A percentile compares a stretch with the other conserved stretches of the same genome.
These are phyloP conservation scores for Vidua chalybeata DNA, from an alignment of 2,113 vertebrate species.

Conservation along the genomic window DNA sequence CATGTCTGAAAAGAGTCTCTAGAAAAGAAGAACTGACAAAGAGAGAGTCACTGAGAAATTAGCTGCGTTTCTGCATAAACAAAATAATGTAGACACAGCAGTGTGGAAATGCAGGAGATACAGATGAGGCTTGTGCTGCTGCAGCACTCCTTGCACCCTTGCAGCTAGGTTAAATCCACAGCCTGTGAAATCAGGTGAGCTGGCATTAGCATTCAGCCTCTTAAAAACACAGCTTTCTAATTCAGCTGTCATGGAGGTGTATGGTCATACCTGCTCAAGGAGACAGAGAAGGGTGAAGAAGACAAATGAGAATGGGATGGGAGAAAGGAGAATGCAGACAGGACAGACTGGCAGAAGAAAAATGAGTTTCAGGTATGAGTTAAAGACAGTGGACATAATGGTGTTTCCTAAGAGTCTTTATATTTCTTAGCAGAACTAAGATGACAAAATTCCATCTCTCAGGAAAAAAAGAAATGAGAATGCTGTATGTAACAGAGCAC, in stretches of 20 bases:
- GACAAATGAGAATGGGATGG: background rate
- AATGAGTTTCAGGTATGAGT: background rate
- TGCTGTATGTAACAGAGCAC: background rate
- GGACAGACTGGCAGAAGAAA: background rate
- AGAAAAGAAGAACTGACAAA: background rate
- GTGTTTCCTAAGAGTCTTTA: background rate
- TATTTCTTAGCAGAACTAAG: background rate
- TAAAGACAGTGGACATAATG: background rate
- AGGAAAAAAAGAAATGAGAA: background rate
- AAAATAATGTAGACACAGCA: background rate
- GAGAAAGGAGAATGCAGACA: background rate
- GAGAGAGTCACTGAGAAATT: background rate
- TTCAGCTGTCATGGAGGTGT: background rate
- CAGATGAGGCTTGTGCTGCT: background rate
- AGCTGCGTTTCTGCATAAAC: background rate
- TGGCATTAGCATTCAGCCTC: conserved; percentile 32
- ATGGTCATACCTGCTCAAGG: background rate
- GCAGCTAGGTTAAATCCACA: conserved; percentile 27
- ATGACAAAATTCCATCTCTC: background rate
- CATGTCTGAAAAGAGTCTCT: background rate
- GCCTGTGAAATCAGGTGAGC: conserved; percentile 14
- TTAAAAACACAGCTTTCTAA: conserved; percentile 33
- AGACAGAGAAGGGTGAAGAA: background rate
- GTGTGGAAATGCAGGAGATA: background rate
- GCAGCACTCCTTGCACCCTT: conserved; percentile 3